phyloP scores from a whole-genome alignment of 2,888 invertebrate species.

The Cosmopolites sordidus region DNA sequence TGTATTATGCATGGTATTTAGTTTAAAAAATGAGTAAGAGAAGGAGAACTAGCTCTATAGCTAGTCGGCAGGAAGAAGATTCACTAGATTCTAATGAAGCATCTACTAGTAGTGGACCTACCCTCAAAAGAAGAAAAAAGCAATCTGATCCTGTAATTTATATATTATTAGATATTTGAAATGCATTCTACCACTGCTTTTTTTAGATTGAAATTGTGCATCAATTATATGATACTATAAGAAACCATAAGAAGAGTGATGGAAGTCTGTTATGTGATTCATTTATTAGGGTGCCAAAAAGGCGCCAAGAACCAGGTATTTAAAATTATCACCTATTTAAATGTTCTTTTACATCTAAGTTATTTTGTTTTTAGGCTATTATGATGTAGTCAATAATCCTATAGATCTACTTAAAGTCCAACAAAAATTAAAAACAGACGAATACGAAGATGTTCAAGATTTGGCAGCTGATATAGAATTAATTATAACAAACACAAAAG shows the following conservation, averaged over 20 bases:
- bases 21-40: constrained; percentile 66
- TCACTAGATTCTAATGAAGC: constrained; percentile 64
- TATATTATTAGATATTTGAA: constrained; percentile 12
- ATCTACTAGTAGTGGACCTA: constrained; percentile 52
- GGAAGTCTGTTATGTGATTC: constrained; percentile 87
- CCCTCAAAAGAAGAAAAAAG: constrained; percentile 59
- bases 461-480: constrained; percentile 86
- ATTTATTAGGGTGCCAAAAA: constrained; percentile 91
- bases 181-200: constrained; percentile 7
- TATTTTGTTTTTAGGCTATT: constrained; percentile 60
- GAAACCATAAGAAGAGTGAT: constrained; percentile 89
- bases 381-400: constrained; percentile 89
- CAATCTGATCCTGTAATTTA: constrained; percentile 69
- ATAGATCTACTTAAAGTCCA: constrained; percentile 94
- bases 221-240: constrained; percentile 86
- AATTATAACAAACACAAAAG: constrained; percentile 89
- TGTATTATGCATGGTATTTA: constrained; percentile 6
- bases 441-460: constrained; percentile 91
- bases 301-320: constrained; percentile 78
- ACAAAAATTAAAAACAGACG: constrained; percentile 94
- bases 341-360: background rate
- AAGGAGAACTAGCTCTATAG: constrained; percentile 77
- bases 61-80: constrained; percentile 67
- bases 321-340: background rate
- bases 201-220: constrained; percentile 79